phyloP scores from a whole-genome alignment of 2,797 vertebrate species.

The Brotula barbata region DNA sequence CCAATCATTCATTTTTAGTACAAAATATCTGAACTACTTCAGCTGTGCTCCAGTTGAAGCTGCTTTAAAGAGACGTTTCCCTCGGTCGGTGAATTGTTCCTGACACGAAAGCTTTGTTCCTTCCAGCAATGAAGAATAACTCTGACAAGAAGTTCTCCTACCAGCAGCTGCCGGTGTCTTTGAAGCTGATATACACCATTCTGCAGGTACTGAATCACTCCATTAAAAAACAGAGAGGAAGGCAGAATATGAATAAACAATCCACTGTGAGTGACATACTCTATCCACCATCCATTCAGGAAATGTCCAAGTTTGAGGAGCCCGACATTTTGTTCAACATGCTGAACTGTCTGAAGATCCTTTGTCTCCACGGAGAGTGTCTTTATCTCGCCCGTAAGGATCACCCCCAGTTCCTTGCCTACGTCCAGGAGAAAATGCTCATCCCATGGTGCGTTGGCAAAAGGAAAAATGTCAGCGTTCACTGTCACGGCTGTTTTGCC shows the following conservation, averaged over 20 bases:
- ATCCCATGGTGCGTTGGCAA: constrained; percentile 85
- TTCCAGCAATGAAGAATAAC: constrained; percentile 89
- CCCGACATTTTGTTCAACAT: constrained; percentile 99
- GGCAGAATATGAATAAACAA: not conserved
- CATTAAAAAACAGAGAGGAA: constrained; percentile 2
- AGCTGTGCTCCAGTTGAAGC: not conserved
- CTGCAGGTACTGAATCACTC: constrained; percentile 84
- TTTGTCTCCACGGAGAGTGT: constrained; percentile 96
- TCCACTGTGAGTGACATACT: constrained; percentile 7
- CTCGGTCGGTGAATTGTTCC: constrained; percentile 10
- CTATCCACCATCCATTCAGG: constrained; percentile 72
- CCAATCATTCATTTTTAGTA: no score
- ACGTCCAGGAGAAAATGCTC: constrained; percentile 96
- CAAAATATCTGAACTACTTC: not conserved
- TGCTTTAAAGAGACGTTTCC: not conserved
- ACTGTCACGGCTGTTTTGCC: not conserved
- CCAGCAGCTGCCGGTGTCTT: constrained; percentile 92
- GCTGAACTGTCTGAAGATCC: constrained; percentile 95
- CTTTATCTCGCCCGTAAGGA: constrained; percentile 93
- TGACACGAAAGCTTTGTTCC: constrained; percentile 23
- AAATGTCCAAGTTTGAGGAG: constrained; percentile 98
- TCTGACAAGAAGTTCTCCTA: constrained; percentile 93
- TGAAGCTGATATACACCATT: constrained; percentile 97
- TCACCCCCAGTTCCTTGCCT: constrained; percentile 91
- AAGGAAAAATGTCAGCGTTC: not conserved